Evolutionary conservation across 2,888 invertebrate genomes (phyloP).

Genomic region (Glaucopsyche alexis): DNA sequence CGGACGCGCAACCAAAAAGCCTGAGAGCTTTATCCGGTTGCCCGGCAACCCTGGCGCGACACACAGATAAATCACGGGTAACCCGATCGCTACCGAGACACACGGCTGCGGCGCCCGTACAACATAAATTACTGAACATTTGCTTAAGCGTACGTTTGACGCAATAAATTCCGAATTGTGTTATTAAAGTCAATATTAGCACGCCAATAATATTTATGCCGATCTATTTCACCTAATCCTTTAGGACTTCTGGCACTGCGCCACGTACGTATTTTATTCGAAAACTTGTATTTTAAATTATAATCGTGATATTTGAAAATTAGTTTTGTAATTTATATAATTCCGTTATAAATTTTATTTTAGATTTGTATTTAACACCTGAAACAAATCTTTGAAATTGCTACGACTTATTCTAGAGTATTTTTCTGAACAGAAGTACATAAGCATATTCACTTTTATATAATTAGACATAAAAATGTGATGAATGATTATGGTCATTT

Average conservation of each 20-base stretch:
- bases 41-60: conserved; percentile 50
- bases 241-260: neutral
- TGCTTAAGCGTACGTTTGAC: neutral
- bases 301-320: neutral
- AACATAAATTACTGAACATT: conserved; percentile 6
- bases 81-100: conserved; percentile 54
- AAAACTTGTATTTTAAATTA: neutral
- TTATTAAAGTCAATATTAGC: conserved; percentile 2
- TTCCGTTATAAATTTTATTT: no score
- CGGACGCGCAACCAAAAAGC: no score
- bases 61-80: conserved; percentile 57
- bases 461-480: neutral
- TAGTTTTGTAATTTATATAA: no score
- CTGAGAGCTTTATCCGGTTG: no score
- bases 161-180: conserved; percentile 19
- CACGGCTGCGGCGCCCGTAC: conserved; percentile 34
- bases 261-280: neutral
- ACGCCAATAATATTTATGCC: conserved; percentile 10
- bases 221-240: neutral
- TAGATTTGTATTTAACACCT: no score
- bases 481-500: conserved; percentile 1
- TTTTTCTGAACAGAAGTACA: no score
- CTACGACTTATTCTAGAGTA: no score
- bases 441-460: no score
- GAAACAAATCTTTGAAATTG: no score